Evolutionary conservation across 2,113 vertebrate species (phyloP), one percentile per base, ranked within the genome.

Genomic region (Ornithorhynchus anatinus): DNA sequence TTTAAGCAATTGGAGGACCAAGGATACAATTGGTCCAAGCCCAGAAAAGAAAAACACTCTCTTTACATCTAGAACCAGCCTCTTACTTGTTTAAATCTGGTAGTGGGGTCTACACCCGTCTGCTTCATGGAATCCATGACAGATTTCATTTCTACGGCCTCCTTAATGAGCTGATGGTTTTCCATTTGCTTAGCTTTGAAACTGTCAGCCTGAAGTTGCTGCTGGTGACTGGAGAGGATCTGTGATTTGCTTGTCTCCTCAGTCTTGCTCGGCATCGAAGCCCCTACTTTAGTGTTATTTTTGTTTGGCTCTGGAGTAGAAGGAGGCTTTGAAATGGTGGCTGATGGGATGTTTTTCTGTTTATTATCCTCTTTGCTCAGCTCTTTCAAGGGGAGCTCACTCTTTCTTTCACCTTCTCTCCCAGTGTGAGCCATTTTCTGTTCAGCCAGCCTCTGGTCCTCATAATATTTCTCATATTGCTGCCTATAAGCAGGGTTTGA

Each of bases 31-130:
- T 69, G 69, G 65, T 71, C 48, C 65, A 35, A 79, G 59, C 80
- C 72, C 80, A 83, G 80, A 61, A 66, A 74, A 20, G 58, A 61
- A 33, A 37, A 47, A 7, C 36, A 11, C 65, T 79, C 75, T 68
- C 75, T 79, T 65, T 50, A 17, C 85, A 69, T 58, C 80, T 85
- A 81, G 83, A 80, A 68, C 71, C 82, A 82, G 71, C 68, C 81
- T 94, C 96, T 96, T 95, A 99, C 98, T 96, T 97, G 98, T 93
- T 97, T 96, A 94, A 95, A 97, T 91, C 96, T 94, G 87, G 96
- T 93, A 84, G 96, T 97, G 89, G 98, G 97, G 92, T 99, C 98
- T 92, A 97, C 92, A 90, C 96, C 96, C 66, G 96, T 95, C 91
- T 97, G 96, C 92, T 97, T 97, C 95, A 96, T 94, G 44, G 94